Evolutionary conservation across 2,888 invertebrate genomes (phyloP).

Genomic region (Pteria penguin): DNA sequence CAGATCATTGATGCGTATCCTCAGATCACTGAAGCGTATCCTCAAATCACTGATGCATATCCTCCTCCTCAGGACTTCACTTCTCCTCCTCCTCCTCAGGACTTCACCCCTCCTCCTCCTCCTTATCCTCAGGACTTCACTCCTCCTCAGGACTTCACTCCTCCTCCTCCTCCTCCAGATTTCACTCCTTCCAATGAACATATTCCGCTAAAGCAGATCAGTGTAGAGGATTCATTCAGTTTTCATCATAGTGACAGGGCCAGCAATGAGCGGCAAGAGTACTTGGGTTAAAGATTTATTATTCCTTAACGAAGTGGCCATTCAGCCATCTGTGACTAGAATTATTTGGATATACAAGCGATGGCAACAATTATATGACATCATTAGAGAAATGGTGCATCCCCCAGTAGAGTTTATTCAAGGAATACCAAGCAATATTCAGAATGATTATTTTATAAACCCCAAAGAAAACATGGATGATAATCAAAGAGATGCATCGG

Average conservation of each 20-base stretch:
- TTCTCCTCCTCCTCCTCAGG: neutral
- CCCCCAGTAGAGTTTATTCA: neutral
- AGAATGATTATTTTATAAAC: neutral
- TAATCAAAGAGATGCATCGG: too few relatives aligned
- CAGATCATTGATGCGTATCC: neutral
- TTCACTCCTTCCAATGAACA: neutral
- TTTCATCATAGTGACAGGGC: conserved; percentile 7
- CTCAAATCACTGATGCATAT: neutral
- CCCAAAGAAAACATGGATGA: neutral
- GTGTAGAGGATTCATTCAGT: neutral
- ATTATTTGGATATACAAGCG: conserved; percentile 19
- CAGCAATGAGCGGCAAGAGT: conserved; percentile 9
- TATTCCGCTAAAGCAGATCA: too few relatives aligned
- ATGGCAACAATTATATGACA: conserved; percentile 14
- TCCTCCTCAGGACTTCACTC: neutral
- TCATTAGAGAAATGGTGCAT: neutral
- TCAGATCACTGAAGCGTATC: neutral
- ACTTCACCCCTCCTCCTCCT: neutral
- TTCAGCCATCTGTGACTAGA: neutral
- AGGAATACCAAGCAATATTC: too few relatives aligned
- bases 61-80: neutral
- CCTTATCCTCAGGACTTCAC: neutral
- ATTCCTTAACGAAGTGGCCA: neutral
- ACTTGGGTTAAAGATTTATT: conserved; percentile 3
- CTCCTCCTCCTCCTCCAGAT: neutral